Conservation (phyloP, 2,113 vertebrate genomes). For the Myiozetetes cayanensis region DNA sequence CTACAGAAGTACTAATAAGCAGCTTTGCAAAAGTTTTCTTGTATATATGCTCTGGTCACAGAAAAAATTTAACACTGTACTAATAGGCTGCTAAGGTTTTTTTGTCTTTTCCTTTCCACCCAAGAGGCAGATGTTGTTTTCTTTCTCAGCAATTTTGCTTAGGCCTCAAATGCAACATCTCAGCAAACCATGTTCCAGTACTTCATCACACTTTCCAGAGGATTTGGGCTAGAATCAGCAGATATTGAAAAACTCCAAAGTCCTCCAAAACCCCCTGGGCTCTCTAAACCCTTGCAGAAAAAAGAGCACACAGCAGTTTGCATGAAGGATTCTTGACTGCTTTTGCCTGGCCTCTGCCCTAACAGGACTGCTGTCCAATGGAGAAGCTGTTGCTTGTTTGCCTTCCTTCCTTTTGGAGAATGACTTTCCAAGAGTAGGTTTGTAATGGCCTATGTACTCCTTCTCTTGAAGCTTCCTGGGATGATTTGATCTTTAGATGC, state of each 20-base stretch:
- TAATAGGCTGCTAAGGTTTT: background rate
- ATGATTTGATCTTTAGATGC: background rate
- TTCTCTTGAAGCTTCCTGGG: background rate
- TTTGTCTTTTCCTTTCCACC: background rate
- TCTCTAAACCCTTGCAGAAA: background rate
- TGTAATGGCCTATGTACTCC: background rate
- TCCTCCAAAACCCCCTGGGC: background rate
- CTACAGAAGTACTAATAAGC: background rate
- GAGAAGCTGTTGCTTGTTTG: background rate
- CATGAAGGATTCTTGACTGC: background rate
- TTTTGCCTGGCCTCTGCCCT: background rate
- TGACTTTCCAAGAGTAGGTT: background rate
- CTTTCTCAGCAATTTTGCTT: background rate
- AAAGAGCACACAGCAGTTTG: accelerated
- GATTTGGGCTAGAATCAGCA: background rate
- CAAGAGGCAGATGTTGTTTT: background rate
- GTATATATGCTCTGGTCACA: background rate
- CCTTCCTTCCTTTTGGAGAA: background rate
- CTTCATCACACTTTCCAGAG: background rate
- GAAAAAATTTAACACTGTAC: background rate
- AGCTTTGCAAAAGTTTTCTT: background rate
- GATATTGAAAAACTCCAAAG: background rate
- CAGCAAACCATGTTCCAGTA: background rate
- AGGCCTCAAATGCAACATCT: background rate
- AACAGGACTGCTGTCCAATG: background rate